These are phyloP conservation scores for Lagopus muta DNA, from an alignment of 2,113 vertebrate genomes.

Conservation along the genomic window DNA sequence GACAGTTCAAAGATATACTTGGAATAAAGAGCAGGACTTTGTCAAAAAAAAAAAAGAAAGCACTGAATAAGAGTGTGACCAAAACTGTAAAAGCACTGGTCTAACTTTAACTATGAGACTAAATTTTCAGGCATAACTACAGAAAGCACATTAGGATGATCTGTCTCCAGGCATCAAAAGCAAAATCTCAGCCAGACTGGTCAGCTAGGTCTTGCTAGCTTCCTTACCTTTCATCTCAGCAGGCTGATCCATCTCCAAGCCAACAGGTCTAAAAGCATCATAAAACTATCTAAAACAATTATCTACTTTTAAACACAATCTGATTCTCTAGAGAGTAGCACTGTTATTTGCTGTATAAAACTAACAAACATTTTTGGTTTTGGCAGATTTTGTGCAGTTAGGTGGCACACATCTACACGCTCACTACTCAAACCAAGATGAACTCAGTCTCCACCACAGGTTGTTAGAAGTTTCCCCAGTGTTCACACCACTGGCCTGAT, in stretches of 20 bases:
- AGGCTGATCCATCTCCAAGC: background rate
- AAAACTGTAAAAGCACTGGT: background rate
- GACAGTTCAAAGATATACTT: background rate
- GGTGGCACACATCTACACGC: background rate
- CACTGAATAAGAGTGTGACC: background rate
- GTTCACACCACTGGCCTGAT: background rate
- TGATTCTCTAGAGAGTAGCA: background rate
- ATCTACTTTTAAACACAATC: background rate
- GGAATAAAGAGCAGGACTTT: background rate
- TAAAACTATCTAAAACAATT: conserved; percentile 7
- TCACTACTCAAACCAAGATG: fast-evolving
- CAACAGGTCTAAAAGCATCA: conserved; percentile 2
- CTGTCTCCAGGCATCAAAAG: background rate
- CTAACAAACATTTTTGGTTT: background rate
- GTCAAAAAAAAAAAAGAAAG: background rate
- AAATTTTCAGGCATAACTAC: background rate
- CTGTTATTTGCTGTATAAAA: background rate
- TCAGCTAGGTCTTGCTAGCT: background rate
- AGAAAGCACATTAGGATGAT: background rate
- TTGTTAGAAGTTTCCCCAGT: background rate
- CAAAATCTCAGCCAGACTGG: background rate
- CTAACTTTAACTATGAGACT: background rate
- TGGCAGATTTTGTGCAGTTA: background rate
- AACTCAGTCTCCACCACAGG: background rate
- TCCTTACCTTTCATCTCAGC: background rate